Conservation (phyloP, 2,113 vertebrate genomes). For the Epinephelus fuscoguttatus region DNA sequence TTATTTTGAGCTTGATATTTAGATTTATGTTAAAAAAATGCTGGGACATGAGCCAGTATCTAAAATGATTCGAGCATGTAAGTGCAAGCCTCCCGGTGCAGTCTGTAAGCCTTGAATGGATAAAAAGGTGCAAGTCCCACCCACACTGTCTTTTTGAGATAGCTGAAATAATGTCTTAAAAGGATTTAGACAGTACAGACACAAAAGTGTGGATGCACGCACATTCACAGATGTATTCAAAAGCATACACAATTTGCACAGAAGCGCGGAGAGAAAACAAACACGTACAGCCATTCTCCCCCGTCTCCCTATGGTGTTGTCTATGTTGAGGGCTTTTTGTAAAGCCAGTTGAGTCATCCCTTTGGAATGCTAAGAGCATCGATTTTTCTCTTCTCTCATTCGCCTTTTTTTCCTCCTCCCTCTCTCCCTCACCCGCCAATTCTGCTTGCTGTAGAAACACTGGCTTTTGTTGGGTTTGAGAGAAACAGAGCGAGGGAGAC, state of each 20-base stretch:
- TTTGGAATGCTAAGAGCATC: conserved; percentile 80
- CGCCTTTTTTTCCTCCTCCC: conserved; percentile 29
- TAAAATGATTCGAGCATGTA: conserved; percentile 14
- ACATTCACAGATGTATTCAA: conserved; percentile 20
- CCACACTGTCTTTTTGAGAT: neutral
- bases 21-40: neutral
- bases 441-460: conserved; percentile 53
- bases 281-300: conserved; percentile 31
- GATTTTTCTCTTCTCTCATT: conserved; percentile 60
- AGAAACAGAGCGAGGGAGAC: conserved; percentile 23
- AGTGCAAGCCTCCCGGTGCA: conserved; percentile 26
- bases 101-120: conserved; percentile 10
- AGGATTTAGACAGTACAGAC: neutral
- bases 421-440: conserved; percentile 55
- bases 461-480: conserved; percentile 61
- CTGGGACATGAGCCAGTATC: neutral
- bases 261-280: conserved; percentile 39
- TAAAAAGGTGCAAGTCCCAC: conserved; percentile 26
- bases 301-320: conserved; percentile 45
- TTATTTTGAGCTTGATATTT: neutral
- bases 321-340: conserved; percentile 62
- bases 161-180: conserved; percentile 22
- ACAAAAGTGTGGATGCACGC: neutral
- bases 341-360: conserved; percentile 75
- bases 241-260: conserved; percentile 27